Base-by-base conservation (phyloP, 2,888 invertebrate species). In the Oegoconia quadripuncta region DNA sequence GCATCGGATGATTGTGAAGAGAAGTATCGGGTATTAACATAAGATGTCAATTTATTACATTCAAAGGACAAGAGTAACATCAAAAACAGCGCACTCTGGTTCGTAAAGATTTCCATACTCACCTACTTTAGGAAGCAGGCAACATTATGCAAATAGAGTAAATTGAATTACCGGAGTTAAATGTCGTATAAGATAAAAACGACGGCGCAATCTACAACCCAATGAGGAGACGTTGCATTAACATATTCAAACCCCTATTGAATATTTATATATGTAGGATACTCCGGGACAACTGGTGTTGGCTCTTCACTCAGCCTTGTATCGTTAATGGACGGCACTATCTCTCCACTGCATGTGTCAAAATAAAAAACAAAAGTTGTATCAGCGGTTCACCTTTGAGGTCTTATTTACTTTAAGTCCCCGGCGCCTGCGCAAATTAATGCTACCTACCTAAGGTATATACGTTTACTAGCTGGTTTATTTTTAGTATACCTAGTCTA, bases 101-200 rank as follows among this genome's bases (percentile, higher is more conserved):
- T 20, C 51, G 45, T 50, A 65, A 58, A 56, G 59, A 81, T 84
- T 79, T 75, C 77, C 82, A 82, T 79, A 75, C 75, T 82, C 83
- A 86, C 86, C 83, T 86, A 86, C 81, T 82, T 77, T 66, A 74
- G 69, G 74, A 68, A 75, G 67, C 67, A 67, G 59, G 61, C 65
- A 70, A 76, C 86, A 81, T 84, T 86, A 87, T 87, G 87, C 83
- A 83, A 87, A 87, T 87, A 78, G 56, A 75, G 74, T 82, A 87
- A 87, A 87, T 87, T 87, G 87, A 87, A 87, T 87, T 84, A 86
- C 87, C 72, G 74, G 84, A 86, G 87, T 86, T 87, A 87, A 87
- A 87, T 87, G 87, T 87, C 78, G 82, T 79, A 83, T 86, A 79
- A 87, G 87, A 87, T 87, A 87, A 87, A 87, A 87, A 87, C 87